Conservation (phyloP, 2,888 invertebrate species). For the Parnassius glacialis region DNA sequence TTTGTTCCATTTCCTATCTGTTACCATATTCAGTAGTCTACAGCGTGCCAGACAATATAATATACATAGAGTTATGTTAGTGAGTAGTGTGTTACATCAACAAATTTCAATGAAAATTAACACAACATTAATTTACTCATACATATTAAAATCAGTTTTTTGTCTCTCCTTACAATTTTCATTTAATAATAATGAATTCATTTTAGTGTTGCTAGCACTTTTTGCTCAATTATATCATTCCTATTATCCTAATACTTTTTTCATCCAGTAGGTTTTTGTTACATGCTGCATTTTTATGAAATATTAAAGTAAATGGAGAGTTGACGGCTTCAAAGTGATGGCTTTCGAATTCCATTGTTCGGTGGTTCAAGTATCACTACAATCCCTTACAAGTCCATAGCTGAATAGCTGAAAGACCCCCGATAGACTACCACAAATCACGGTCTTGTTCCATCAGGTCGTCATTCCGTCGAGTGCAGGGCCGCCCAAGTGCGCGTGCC, state of each 20-base stretch:
- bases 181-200: neutral
- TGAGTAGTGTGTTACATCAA: too few relatives aligned
- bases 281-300: constrained; percentile 8
- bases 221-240: constrained; percentile 8
- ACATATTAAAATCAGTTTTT: neutral
- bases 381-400: too few relatives aligned
- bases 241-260: constrained; percentile 5
- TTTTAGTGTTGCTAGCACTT: neutral
- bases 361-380: neutral
- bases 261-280: constrained; percentile 16
- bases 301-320: constrained; percentile 5
- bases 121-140: neutral
- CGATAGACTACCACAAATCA: too few relatives aligned
- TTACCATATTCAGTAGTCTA: too few relatives aligned
- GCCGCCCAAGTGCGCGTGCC: too few relatives aligned
- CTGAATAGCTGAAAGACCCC: too few relatives aligned
- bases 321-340: constrained; percentile 1
- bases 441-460: too few relatives aligned
- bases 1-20: too few relatives aligned
- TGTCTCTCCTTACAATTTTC: neutral
- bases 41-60: too few relatives aligned
- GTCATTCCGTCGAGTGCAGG: too few relatives aligned
- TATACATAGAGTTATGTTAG: too few relatives aligned
- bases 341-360: neutral
- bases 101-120: too few relatives aligned